Evolutionary conservation across 2,888 invertebrate genomes (phyloP).

Genomic region (Agrotis exclamationis): DNA sequence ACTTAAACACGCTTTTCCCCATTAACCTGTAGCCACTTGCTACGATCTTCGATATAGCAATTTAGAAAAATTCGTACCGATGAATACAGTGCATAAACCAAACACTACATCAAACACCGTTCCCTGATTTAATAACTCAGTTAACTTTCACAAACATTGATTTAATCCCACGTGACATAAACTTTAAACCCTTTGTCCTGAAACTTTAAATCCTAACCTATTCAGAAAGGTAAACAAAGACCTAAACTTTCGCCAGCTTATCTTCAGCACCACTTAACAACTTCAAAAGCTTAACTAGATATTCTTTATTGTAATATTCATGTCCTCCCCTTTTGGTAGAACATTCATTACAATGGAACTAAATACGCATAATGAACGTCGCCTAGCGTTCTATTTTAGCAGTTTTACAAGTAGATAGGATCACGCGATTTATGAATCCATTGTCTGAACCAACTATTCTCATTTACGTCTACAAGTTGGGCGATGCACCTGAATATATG

Average conservation of each 20-base stretch:
- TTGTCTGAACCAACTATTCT: constrained; percentile 83
- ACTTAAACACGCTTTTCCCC: too few relatives aligned
- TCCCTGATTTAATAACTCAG: neutral
- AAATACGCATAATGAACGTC: constrained; percentile 84
- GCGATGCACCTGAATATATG: constrained; percentile 70
- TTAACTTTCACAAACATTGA: neutral
- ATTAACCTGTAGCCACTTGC: too few relatives aligned
- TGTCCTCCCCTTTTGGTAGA: constrained; percentile 74
- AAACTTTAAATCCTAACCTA: constrained; percentile 8
- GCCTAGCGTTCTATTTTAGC: constrained; percentile 79
- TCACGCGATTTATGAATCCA: constrained; percentile 85
- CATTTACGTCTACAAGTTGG: constrained; percentile 80
- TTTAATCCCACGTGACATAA: neutral
- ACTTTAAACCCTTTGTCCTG: neutral
- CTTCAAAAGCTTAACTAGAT: constrained; percentile 55
- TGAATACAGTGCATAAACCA: neutral
- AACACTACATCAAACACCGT: constrained; percentile 1
- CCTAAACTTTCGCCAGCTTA: constrained; percentile 22
- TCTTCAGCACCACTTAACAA: constrained; percentile 46
- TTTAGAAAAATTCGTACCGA: too few relatives aligned
- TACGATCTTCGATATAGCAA: too few relatives aligned
- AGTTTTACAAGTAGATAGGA: constrained; percentile 82
- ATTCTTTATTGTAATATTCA: constrained; percentile 66
- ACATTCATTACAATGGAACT: constrained; percentile 82
- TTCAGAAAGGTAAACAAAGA: constrained; percentile 21